Percentiles rank a stretch among this genome's conserved stretches.
Conservation (phyloP, 2,888 invertebrate genomes). For the Acanthopleura granulata region DNA sequence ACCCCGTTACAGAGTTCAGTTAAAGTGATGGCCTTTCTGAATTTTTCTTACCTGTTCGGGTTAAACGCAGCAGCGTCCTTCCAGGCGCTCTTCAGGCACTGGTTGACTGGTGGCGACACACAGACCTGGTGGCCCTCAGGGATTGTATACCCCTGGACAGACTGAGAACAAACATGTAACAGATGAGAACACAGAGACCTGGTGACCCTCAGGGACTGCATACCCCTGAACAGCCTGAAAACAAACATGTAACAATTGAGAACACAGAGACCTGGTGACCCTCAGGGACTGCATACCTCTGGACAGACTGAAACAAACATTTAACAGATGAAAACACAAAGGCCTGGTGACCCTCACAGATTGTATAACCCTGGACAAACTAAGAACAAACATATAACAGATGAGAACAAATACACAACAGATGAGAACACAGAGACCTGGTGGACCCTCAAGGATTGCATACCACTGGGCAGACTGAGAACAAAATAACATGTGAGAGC, state of each 20-base stretch:
- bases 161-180: slow-evolving; percentile 47
- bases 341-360: slow-evolving; percentile 60
- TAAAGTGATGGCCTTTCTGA: too few relatives aligned
- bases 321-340: slow-evolving; percentile 61
- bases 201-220: slow-evolving; percentile 58
- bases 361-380: slow-evolving; percentile 53
- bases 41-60: slow-evolving; percentile 60
- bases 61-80: slow-evolving; percentile 39
- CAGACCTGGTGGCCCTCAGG: slow-evolving; percentile 62
- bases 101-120: slow-evolving; percentile 60
- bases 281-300: slow-evolving; percentile 54
- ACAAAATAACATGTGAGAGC: slow-evolving; percentile 52
- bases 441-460: slow-evolving; percentile 57
- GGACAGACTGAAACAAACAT: slow-evolving; percentile 43
- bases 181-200: slow-evolving; percentile 61
- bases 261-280: slow-evolving; percentile 64
- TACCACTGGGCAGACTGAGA: slow-evolving; percentile 50
- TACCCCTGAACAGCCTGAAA: slow-evolving; percentile 49
- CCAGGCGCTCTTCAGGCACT: slow-evolving; percentile 52
- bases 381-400: slow-evolving; percentile 45
- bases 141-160: slow-evolving; percentile 52
- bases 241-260: slow-evolving; percentile 49
- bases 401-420: too few relatives aligned
- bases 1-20: too few relatives aligned
- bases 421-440: slow-evolving; percentile 64